phyloP scores from a whole-genome alignment of 2,888 invertebrate genomes.

The Hirtodrosophila cameraria region DNA sequence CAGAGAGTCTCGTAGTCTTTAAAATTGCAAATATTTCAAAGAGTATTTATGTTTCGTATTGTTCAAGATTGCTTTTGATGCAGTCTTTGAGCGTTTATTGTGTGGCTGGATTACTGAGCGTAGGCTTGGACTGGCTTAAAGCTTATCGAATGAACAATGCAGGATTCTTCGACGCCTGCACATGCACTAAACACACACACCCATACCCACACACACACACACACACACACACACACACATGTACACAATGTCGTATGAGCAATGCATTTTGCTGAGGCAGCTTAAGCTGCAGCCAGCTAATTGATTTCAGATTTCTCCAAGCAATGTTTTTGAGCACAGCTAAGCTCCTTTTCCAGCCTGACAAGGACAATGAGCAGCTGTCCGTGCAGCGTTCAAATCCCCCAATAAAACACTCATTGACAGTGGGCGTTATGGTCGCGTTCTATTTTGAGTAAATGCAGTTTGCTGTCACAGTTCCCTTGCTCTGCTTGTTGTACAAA shows the following conservation, averaged over 20 bases:
- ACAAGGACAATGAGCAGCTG: slow-evolving; percentile 30
- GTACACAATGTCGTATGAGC: not conserved
- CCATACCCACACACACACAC: not conserved
- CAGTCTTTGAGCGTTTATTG: slow-evolving; percentile 13
- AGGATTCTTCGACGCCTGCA: slow-evolving; percentile 33
- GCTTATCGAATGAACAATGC: slow-evolving; percentile 39
- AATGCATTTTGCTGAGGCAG: slow-evolving; percentile 24
- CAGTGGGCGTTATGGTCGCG: not conserved
- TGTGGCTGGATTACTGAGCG: slow-evolving; percentile 9
- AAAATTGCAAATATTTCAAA: not conserved
- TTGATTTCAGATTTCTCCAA: slow-evolving; percentile 38
- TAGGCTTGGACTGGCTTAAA: slow-evolving; percentile 43
- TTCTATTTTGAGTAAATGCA: too few relatives aligned
- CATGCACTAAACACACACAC: slow-evolving; percentile 6
- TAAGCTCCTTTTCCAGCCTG: slow-evolving; percentile 27
- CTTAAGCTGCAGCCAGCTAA: slow-evolving; percentile 33
- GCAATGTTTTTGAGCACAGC: slow-evolving; percentile 26
- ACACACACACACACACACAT: not conserved
- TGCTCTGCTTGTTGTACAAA: slow-evolving; percentile 39
- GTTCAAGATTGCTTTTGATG: not conserved
- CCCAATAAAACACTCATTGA: slow-evolving; percentile 12
- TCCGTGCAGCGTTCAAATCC: slow-evolving; percentile 6
- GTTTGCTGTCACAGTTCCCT: not conserved
- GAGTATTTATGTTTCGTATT: not conserved
- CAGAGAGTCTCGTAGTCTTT: not conserved